Evolutionary conservation across 2,113 vertebrate genomes (phyloP).

Genomic region (Panthera leo): DNA sequence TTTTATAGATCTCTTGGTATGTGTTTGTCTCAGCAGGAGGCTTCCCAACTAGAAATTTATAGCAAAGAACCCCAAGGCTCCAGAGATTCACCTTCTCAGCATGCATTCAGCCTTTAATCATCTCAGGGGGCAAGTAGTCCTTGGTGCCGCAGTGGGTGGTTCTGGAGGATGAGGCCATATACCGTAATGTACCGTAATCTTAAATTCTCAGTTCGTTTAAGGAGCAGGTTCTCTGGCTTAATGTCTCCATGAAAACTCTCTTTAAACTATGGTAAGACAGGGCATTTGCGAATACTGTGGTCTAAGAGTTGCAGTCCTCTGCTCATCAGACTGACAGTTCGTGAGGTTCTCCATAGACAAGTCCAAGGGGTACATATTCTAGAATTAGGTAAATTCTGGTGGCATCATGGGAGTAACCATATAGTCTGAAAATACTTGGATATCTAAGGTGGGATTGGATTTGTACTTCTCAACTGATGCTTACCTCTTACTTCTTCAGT

Average conservation of each 20-base stretch:
- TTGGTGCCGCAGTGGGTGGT: conserved; percentile 95
- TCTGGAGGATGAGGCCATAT: conserved; percentile 94
- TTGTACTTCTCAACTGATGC: background rate
- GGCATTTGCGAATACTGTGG: conserved; percentile 95
- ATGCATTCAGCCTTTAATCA: conserved; percentile 97
- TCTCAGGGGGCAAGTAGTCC: conserved; percentile 97
- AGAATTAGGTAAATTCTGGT: background rate
- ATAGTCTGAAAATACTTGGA: background rate
- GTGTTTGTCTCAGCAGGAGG: conserved; percentile 94
- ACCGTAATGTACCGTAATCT: conserved; percentile 92
- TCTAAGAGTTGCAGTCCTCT: conserved; percentile 80
- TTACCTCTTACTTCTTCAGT: background rate
- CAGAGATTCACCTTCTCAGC: conserved; percentile 98
- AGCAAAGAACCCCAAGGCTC: conserved; percentile 96
- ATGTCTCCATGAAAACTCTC: conserved; percentile 96
- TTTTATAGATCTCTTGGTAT: conserved; percentile 94
- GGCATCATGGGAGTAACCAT: background rate
- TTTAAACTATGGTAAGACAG: conserved; percentile 95
- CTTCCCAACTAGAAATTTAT: conserved; percentile 94
- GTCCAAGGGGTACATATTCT: background rate
- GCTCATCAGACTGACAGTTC: background rate
- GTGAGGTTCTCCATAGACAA: background rate
- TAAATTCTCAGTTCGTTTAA: conserved; percentile 93
- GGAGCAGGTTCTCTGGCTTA: conserved; percentile 95
- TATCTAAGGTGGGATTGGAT: background rate